phyloP scores from a whole-genome alignment of 92 coral and sea anemone genomes.

The Hydrozoanthus gracilis region DNA sequence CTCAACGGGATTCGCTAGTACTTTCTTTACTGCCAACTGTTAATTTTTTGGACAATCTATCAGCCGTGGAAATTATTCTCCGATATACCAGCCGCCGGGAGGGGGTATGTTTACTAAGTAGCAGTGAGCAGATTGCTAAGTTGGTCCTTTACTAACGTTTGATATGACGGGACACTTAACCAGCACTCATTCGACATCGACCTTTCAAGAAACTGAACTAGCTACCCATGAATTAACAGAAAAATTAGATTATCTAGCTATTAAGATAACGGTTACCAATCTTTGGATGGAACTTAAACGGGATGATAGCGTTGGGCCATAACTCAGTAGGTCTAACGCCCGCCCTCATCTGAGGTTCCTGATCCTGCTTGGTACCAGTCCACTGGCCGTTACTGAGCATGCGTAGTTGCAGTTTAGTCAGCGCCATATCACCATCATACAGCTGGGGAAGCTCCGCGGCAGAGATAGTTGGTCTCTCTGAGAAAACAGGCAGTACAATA shows the following conservation, averaged over 20 bases:
- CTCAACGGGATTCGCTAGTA: too few relatives aligned
- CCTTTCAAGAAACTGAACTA: background rate
- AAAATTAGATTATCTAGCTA: background rate
- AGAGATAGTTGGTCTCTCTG: conserved; percentile 20
- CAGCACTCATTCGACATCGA: too few relatives aligned
- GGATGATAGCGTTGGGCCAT: conserved; percentile 45
- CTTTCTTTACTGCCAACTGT: too few relatives aligned
- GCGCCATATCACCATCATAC: conserved; percentile 45
- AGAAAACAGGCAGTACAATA: background rate
- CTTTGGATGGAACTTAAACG: conserved; percentile 35
- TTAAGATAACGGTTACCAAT: conserved; percentile 8
- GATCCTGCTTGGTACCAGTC: background rate
- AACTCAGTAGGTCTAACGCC: conserved; percentile 27
- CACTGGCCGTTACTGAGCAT: conserved; percentile 28
- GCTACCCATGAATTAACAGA: background rate
- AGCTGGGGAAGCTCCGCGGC: conserved; percentile 11
- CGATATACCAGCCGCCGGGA: too few relatives aligned
- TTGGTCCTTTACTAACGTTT: too few relatives aligned
- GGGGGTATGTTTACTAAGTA: too few relatives aligned
- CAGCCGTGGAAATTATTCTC: too few relatives aligned
- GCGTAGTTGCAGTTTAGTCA: conserved; percentile 34
- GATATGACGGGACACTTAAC: too few relatives aligned
- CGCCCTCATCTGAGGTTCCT: conserved; percentile 18
- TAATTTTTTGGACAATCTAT: too few relatives aligned
- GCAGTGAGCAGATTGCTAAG: too few relatives aligned